Evolutionary conservation across 2,888 invertebrate genomes (phyloP).

Genomic region (Flabesymbios commensalis): DNA sequence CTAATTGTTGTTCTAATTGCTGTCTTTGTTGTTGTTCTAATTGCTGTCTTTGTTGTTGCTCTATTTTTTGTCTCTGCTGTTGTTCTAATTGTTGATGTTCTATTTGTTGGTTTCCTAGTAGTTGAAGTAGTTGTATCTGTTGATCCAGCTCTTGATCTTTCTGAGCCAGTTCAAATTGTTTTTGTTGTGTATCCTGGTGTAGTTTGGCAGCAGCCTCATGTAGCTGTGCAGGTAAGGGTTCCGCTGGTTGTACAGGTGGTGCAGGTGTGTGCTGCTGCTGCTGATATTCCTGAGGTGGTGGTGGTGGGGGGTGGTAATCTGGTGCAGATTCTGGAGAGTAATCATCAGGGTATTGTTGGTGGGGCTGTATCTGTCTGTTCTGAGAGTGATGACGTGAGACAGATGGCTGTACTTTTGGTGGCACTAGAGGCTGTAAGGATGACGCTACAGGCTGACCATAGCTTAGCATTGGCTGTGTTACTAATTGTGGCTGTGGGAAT

Average conservation of each 20-base stretch:
- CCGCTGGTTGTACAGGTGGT: conserved; percentile 1
- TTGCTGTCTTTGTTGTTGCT: not conserved
- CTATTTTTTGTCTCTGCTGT: conserved; percentile 2
- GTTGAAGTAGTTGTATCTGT: conserved; percentile 2
- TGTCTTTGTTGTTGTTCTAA: not conserved
- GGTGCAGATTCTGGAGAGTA: too few relatives aligned
- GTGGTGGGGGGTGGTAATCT: not conserved
- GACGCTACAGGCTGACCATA: too few relatives aligned
- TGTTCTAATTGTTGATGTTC: not conserved
- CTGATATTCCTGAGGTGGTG: conserved; percentile 8
- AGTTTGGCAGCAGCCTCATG: not conserved
- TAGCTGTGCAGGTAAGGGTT: conserved; percentile 1
- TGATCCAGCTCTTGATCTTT: not conserved
- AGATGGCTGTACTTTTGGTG: too few relatives aligned
- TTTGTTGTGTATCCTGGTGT: not conserved
- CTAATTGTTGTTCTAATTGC: not conserved
- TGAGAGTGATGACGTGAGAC: too few relatives aligned
- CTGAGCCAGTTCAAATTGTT: not conserved
- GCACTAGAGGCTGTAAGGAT: too few relatives aligned
- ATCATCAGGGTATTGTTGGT: too few relatives aligned
- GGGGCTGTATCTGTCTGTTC: too few relatives aligned
- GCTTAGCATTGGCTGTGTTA: too few relatives aligned
- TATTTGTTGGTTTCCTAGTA: conserved; percentile 2
- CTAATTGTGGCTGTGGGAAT: too few relatives aligned
- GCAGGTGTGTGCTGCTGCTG: not conserved